phyloP scores from a whole-genome alignment of 2,113 vertebrate genomes.

The Peromyscus californicus region DNA sequence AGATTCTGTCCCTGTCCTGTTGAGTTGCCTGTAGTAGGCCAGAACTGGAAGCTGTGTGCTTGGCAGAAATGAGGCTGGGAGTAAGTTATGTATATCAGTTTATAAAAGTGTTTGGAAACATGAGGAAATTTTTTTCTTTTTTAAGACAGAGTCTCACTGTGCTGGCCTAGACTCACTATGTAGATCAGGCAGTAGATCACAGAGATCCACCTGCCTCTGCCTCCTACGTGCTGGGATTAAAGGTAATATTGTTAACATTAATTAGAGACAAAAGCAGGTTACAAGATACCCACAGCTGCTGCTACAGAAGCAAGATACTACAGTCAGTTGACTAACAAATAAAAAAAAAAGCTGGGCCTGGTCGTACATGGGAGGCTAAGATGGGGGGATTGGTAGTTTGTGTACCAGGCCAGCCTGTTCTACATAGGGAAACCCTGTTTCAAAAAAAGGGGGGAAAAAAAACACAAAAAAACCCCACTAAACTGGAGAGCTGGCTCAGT shows the following conservation, averaged over 20 bases:
- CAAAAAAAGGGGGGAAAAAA: neutral
- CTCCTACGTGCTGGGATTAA: neutral
- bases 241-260: neutral
- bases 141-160: neutral
- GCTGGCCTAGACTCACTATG: neutral
- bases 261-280: neutral
- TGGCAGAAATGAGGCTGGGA: neutral
- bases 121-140: neutral
- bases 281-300: neutral
- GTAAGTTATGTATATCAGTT: neutral
- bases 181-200: neutral
- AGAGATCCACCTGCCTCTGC: neutral
- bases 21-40: neutral
- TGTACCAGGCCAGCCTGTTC: neutral
- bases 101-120: neutral
- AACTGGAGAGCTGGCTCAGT: neutral
- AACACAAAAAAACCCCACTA: neutral
- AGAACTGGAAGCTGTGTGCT: neutral
- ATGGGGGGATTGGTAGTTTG: neutral
- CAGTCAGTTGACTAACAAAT: neutral
- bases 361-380: neutral
- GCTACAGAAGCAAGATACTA: slow-evolving; percentile 12
- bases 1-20: neutral
- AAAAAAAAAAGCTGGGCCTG: neutral
- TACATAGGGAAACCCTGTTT: neutral